Percentiles rank a stretch among this genome's conserved stretches.
phyloP scores from a whole-genome alignment of 2,797 vertebrate species.

The Mycteria americana region DNA sequence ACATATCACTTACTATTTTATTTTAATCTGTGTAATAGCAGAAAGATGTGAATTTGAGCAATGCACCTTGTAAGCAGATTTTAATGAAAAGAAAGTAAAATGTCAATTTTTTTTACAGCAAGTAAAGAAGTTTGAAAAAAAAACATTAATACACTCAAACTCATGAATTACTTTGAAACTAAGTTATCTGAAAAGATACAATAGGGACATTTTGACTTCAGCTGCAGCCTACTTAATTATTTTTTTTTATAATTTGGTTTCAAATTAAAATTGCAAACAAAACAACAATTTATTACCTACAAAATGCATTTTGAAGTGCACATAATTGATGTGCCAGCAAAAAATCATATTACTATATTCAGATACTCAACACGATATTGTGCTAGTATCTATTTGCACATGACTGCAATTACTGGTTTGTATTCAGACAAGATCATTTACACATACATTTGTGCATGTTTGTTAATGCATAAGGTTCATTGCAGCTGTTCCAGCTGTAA shows the following conservation, averaged over 20 bases:
- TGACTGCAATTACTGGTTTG: neutral
- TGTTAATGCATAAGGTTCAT: neutral
- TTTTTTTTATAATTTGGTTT: neutral
- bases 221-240: neutral
- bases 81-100: neutral
- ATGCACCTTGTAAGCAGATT: neutral
- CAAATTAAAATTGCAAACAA: neutral
- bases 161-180: neutral
- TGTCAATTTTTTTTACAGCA: neutral
- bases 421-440: neutral
- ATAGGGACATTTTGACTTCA: neutral
- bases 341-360: neutral
- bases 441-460: neutral
- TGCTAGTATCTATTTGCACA: neutral
- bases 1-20: neutral
- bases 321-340: neutral
- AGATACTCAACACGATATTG: neutral
- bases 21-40: neutral
- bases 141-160: neutral
- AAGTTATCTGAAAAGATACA: neutral
- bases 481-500: constrained; percentile 1
- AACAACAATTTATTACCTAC: neutral
- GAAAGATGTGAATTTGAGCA: neutral
- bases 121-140: neutral
- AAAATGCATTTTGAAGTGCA: neutral